These are phyloP conservation scores for Emys orbicularis DNA, from an alignment of 2,797 vertebrate species.

Conservation along the genomic window DNA sequence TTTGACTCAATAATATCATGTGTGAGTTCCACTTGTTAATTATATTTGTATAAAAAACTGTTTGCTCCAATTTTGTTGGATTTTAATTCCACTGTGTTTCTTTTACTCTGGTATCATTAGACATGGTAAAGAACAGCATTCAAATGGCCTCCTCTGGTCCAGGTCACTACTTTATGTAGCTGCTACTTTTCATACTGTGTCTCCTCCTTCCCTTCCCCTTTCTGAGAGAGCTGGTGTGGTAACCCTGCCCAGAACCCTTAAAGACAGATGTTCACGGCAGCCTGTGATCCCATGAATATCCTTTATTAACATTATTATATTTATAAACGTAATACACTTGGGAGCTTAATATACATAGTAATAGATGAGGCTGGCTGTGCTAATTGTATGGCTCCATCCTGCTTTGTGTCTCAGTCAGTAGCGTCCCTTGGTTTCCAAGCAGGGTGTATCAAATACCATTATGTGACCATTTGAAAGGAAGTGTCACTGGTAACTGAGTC, in stretches of 20 bases:
- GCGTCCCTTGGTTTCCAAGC: conserved; percentile 2
- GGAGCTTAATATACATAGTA: not conserved
- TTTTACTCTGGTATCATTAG: too few species aligned
- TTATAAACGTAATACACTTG: not conserved
- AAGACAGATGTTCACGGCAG: not conserved
- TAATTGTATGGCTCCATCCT: not conserved
- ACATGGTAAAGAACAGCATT: too few species aligned
- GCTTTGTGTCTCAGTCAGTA: not conserved
- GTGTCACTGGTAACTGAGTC: not conserved
- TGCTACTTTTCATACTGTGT: too few species aligned
- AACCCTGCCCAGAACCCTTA: not conserved
- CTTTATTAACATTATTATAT: not conserved
- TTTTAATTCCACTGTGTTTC: too few species aligned
- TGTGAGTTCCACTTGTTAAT: not conserved
- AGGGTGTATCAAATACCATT: not conserved
- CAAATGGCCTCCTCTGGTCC: too few species aligned
- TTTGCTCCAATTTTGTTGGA: too few species aligned
- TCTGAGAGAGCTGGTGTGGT: not conserved
- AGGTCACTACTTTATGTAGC: too few species aligned
- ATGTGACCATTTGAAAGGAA: conserved; percentile 28
- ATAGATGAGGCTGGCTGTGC: not conserved
- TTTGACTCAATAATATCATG: not conserved
- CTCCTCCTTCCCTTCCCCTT: not conserved
- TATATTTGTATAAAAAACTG: too few species aligned
- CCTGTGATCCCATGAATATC: fast-evolving